Evolutionary conservation across 2,113 vertebrate genomes (phyloP), one percentile per base, ranked within the genome.

Genomic region (Orcinus orca): DNA sequence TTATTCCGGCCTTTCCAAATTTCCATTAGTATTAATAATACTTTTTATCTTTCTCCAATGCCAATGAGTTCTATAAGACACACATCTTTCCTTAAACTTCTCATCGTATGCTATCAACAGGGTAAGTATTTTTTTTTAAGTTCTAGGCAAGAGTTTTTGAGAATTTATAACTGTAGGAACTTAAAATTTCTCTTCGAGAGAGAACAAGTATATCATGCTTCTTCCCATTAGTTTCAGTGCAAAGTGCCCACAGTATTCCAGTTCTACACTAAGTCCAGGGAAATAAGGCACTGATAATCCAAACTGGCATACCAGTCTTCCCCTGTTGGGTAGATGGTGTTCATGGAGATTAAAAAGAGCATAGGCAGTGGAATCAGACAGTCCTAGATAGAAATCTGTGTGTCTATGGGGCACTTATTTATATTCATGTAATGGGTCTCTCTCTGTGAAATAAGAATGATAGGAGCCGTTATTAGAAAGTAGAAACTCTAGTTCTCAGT

Each of bases 1-100:
- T 83, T 53, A 63, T 63, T 83, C 33, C 84, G 36, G 58, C 63
- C 21, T 90, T 94, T 47, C 58, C 8, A 88, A 50, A 68, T 84
- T 79, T 84, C 94, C 44, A 65, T 88, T 90, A 23, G 12, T 70
- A 68, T 58, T 68, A 68, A 65, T 74, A 25, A 65, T 26, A 58
- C 50, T 88, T 88, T 73, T n/a, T 89, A 85, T 92, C 10, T 5
- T 93, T 92, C 7, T 58, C 18, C 18, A 74, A 29, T 14, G 47
- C 21, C 53, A 95, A 38, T 60, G 53, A 73, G 17, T 36, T 89
- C 33, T 65, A 29, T 58, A 76, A 88, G 13, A 38, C 15, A 87
- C 0, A 23, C 2, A 41, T 13, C 4, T 67, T 95, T 77, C 60
- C 12, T 73, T 58, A 90, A 31, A 70, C 18, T 47, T 82, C 29